A percentile compares a stretch with the other conserved stretches of the same genome.
phyloP scores from a whole-genome alignment of 2,888 invertebrate genomes.

The Epirrhoe tristata region DNA sequence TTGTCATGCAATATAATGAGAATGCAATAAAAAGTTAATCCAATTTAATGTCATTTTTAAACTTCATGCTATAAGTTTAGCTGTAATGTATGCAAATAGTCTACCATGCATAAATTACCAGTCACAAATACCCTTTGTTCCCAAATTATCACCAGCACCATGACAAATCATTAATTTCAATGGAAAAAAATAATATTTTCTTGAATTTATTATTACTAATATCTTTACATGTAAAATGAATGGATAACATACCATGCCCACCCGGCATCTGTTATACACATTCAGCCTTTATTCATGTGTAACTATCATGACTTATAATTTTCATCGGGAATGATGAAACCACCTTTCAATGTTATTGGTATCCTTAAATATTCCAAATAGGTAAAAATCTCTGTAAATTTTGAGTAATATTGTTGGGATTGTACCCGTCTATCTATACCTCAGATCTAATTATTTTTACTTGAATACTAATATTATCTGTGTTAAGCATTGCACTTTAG shows the following conservation, averaged over 20 bases:
- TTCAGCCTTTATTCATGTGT: no score
- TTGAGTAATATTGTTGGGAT: no score
- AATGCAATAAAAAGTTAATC: neutral
- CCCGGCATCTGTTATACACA: no score
- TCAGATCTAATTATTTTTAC: no score
- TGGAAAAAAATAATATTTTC: neutral
- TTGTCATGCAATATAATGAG: neutral
- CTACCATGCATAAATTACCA: neutral
- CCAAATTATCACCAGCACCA: neutral
- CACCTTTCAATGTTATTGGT: no score
- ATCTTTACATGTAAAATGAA: no score
- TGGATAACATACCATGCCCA: no score
- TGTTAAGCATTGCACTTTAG: neutral
- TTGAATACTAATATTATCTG: neutral
- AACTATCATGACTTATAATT: no score
- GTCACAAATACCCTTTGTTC: neutral
- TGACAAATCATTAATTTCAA: neutral
- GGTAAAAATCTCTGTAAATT: no score
- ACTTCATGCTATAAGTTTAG: neutral
- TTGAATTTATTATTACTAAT: neutral
- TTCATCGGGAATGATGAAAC: no score
- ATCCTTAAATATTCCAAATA: no score
- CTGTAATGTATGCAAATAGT: neutral
- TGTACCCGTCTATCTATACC: no score
- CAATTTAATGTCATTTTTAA: neutral